These are phyloP conservation scores for Agelastica alni DNA, from an alignment of 2,888 invertebrate species.

Conservation along the genomic window DNA sequence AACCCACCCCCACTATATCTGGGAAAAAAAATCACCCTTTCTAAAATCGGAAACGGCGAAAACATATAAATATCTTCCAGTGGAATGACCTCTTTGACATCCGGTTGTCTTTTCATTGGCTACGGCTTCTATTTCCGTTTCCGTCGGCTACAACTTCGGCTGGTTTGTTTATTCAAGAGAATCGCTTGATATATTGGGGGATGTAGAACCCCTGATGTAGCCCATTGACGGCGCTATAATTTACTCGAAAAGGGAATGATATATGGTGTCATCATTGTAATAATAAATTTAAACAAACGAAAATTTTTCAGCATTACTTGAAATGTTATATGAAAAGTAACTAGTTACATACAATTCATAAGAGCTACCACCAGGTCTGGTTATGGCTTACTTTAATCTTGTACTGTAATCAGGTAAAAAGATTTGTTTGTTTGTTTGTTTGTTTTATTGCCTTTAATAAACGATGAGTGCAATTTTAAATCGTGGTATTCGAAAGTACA, in stretches of 20 bases:
- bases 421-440: too few species aligned
- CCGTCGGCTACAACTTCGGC: constrained; percentile 40
- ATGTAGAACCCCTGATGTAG: constrained; percentile 8
- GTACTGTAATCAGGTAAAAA: too few species aligned
- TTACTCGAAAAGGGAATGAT: constrained; percentile 7
- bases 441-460: too few species aligned
- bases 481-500: too few species aligned
- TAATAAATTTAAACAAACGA: too few species aligned
- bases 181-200: constrained; percentile 32
- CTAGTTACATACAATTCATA: too few species aligned
- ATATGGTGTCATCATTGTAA: too few species aligned
- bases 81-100: constrained; percentile 54
- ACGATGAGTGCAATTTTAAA: too few species aligned
- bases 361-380: too few species aligned
- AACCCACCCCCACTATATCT: constrained; percentile 44
- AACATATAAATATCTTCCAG: constrained; percentile 55
- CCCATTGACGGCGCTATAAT: constrained; percentile 9
- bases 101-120: constrained; percentile 52
- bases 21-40: constrained; percentile 49
- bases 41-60: constrained; percentile 46
- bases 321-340: too few species aligned
- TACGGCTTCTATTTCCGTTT: constrained; percentile 50
- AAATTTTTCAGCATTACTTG: too few species aligned
- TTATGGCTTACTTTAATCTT: too few species aligned
- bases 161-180: constrained; percentile 47